Evolutionary conservation across 2,113 vertebrate species (phyloP).

Genomic region (Bambusicola thoracicus): DNA sequence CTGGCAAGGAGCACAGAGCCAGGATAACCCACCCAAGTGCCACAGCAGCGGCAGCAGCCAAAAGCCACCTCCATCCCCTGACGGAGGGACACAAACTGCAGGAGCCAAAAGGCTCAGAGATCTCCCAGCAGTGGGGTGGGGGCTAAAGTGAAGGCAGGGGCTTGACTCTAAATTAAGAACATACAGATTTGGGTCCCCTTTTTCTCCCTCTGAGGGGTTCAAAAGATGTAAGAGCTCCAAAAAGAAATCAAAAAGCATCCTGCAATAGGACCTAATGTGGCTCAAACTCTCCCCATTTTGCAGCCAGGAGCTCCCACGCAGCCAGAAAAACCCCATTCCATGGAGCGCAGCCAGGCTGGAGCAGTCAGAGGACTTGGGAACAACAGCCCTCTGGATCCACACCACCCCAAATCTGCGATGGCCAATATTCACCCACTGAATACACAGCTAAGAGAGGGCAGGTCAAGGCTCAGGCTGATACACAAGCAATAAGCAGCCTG

Average conservation of each 20-base stretch:
- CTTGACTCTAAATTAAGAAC: not conserved
- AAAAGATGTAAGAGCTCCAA: not conserved
- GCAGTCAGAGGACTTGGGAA: not conserved
- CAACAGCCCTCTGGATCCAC: not conserved
- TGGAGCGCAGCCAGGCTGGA: not conserved
- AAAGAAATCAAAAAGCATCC: not conserved
- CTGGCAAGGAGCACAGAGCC: rapidly evolving
- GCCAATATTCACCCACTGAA: not conserved
- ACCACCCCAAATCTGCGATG: not conserved
- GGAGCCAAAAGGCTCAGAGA: not conserved
- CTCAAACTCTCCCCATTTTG: not conserved
- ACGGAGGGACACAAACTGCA: rapidly evolving
- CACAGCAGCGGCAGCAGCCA: not conserved
- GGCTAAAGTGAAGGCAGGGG: not conserved
- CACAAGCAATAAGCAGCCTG: not conserved
- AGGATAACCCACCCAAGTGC: not conserved
- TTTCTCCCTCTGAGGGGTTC: not conserved
- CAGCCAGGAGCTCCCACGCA: not conserved
- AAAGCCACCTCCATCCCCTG: conserved; percentile 21
- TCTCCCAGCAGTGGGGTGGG: not conserved
- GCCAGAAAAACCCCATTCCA: not conserved
- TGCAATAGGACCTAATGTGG: not conserved
- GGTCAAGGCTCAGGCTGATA: not conserved
- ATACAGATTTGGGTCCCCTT: not conserved
- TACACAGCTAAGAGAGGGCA: rapidly evolving